Percentiles rank a stretch among this genome's conserved stretches.
Conservation (phyloP, 2,797 vertebrate species). For the Clamator glandarius region DNA sequence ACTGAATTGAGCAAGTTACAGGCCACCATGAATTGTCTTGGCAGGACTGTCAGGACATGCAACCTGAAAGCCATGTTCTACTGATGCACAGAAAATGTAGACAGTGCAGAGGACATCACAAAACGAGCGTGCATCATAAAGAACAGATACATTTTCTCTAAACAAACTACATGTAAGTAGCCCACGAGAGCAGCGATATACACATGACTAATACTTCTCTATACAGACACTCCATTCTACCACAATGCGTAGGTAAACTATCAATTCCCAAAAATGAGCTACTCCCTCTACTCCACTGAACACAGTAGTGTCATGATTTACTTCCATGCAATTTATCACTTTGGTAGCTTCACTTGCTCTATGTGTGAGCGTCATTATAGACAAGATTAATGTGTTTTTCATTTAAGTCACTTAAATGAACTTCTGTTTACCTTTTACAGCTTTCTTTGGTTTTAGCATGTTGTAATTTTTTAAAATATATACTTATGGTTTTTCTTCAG, state of each 20-base stretch:
- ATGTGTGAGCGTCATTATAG: fast-evolving
- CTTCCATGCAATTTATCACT: neutral
- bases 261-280: neutral
- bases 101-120: neutral
- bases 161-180: neutral
- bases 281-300: neutral
- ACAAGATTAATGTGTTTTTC: neutral
- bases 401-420: neutral
- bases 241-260: neutral
- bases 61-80: neutral
- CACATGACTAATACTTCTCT: neutral
- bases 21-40: no score
- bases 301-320: no score
- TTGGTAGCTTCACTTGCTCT: neutral
- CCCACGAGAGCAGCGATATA: neutral
- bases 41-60: neutral
- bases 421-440: neutral
- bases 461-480: neutral
- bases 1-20: fast-evolving
- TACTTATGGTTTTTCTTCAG: neutral
- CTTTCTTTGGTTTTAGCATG: neutral
- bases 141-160: neutral
- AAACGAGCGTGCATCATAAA: neutral
- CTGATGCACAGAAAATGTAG: neutral
- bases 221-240: neutral